Base-by-base conservation (phyloP, 92 coral and sea anemone species). In the Zoanthus gigantus region DNA sequence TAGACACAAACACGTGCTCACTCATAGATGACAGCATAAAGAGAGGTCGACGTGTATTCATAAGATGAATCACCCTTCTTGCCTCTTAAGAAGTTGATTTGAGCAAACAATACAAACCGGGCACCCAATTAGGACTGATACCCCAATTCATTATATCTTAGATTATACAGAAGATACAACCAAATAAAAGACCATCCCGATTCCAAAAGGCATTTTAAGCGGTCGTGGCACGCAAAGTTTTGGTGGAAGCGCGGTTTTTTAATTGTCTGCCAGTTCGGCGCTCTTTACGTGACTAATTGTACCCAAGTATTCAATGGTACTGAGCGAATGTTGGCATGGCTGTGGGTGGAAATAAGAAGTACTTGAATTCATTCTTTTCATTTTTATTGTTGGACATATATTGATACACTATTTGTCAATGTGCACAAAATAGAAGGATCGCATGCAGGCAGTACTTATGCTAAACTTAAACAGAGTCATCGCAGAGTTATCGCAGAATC, bases 401-500 rank as follows among this genome's bases (percentile, higher is more conserved):
- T 91, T 91, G 94, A 91, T 91, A 84, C 94, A 83, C 89, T 79
- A 17, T n/a, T 50, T 78, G 84, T 89, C 94, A 91, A 88, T 91
- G 89, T 47, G 71, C 56, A 53, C 83, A 12, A 80, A 37, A 48
- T 81, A 83, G 47, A 83, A 71, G 67, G 90, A 47, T 72, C 83
- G 83, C 74, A 80, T 88, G 86, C 89, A 81, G 42, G 44, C 9
- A 71, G 82, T 91, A 91, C 89, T 87, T 76, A 91, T 87, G 83
- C 85, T 72, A 50, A 53, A 72, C 79, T 34, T 58, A 17, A 47
- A 53, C 42, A 48, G 31, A 45, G 42, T 79, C 84, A 9, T 17
- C 69, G 17, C 69, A 69, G 74, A 69, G 42, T 4, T 37, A 69
- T 58, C 28, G 10, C 85, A 80, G 60, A 80, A 63, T 63, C 74